Conservation (phyloP, 2,888 invertebrate species). For the Tetragonisca angustula region DNA sequence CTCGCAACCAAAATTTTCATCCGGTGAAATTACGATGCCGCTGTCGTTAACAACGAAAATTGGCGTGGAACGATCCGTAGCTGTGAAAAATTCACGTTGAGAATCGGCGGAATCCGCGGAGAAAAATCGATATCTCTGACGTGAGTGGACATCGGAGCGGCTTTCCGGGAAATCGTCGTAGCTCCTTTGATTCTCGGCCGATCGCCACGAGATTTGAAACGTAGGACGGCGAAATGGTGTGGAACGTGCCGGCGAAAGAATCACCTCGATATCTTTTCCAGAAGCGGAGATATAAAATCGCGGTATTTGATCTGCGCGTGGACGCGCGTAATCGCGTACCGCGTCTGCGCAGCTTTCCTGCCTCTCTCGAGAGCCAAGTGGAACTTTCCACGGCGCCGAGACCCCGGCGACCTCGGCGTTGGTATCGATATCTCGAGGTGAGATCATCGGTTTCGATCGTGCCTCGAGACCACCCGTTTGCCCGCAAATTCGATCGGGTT, state of each 20-base stretch:
- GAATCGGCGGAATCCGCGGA: background rate
- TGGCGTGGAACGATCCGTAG: too few species aligned
- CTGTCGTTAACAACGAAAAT: background rate
- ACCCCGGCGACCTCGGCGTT: constrained; percentile 69
- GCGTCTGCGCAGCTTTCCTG: constrained; percentile 82
- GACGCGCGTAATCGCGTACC: constrained; percentile 52
- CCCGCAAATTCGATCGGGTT: constrained; percentile 12
- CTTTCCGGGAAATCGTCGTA: constrained; percentile 52
- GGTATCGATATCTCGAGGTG: constrained; percentile 69
- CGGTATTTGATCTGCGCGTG: constrained; percentile 75
- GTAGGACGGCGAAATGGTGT: constrained; percentile 77
- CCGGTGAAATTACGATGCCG: too few species aligned
- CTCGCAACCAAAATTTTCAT: too few species aligned
- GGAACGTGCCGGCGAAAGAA: constrained; percentile 67
- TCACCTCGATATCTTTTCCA: constrained; percentile 51
- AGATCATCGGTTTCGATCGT: constrained; percentile 63
- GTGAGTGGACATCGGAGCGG: background rate
- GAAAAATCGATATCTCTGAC: constrained; percentile 10
- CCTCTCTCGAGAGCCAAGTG: constrained; percentile 81
- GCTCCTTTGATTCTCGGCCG: constrained; percentile 10
- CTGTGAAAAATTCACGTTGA: too few species aligned
- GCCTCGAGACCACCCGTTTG: constrained; percentile 16
- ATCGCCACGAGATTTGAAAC: constrained; percentile 65
- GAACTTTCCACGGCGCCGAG: constrained; percentile 78
- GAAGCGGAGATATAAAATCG: constrained; percentile 72